These are phyloP conservation scores for Eilema depressum DNA, from an alignment of 2,888 invertebrate genomes.

Conservation along the genomic window DNA sequence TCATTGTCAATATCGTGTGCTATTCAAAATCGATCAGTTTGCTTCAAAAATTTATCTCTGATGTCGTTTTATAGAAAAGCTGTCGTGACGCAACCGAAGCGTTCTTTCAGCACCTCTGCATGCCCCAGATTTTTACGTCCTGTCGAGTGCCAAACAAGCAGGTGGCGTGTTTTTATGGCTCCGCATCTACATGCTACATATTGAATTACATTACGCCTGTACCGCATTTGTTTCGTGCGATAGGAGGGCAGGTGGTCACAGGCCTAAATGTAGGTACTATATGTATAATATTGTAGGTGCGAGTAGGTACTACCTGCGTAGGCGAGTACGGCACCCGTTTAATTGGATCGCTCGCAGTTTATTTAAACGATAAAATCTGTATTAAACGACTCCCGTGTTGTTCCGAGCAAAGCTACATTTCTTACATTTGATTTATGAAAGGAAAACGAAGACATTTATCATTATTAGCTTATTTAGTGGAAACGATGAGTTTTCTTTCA, in stretches of 20 bases:
- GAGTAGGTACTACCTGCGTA: slow-evolving; percentile 23
- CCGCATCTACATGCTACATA: slow-evolving; percentile 52
- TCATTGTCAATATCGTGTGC: slow-evolving; percentile 38
- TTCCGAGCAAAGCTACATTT: slow-evolving; percentile 24
- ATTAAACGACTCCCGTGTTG: slow-evolving; percentile 24
- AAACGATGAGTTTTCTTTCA: slow-evolving; percentile 33
- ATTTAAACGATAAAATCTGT: slow-evolving; percentile 22
- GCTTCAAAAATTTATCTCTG: slow-evolving; percentile 34
- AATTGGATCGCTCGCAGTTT: slow-evolving; percentile 24
- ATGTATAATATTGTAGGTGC: too few species aligned
- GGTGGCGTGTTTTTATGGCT: slow-evolving; percentile 55
- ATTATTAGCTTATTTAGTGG: slow-evolving; percentile 45
- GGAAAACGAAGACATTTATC: slow-evolving; percentile 33
- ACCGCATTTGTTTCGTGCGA: slow-evolving; percentile 29
- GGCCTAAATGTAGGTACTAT: slow-evolving; percentile 11
- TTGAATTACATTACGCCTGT: slow-evolving; percentile 54
- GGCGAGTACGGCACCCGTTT: slow-evolving; percentile 18
- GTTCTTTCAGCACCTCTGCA: slow-evolving; percentile 39
- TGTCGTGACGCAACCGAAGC: slow-evolving; percentile 27
- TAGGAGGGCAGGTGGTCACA: slow-evolving; percentile 40
- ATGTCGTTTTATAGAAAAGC: slow-evolving; percentile 36
- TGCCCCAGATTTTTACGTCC: slow-evolving; percentile 49
- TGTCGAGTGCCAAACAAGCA: slow-evolving; percentile 56
- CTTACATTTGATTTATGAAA: slow-evolving; percentile 44
- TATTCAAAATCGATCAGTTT: slow-evolving; percentile 43